phyloP scores from a whole-genome alignment of 2,113 vertebrate species.

The Pantherophis guttatus region DNA sequence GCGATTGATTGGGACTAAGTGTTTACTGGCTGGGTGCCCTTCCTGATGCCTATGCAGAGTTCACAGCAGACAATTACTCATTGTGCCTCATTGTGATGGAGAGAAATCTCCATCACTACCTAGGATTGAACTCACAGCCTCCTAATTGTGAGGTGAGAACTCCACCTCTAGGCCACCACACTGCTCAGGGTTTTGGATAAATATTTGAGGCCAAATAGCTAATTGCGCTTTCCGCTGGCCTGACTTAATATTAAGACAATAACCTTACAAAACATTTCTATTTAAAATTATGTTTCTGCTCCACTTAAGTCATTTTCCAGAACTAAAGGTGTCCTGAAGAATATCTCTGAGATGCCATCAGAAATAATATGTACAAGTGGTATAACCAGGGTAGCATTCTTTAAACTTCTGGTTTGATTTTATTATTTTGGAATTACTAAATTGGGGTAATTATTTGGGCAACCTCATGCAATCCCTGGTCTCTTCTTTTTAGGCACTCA shows the following conservation, averaged over 20 bases:
- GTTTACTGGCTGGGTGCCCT: background rate
- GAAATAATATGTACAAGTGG: background rate
- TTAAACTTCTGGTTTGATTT: background rate
- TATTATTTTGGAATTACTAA: background rate
- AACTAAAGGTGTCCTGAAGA: background rate
- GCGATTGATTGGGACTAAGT: too few species aligned
- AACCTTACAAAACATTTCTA: background rate
- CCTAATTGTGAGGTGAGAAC: background rate
- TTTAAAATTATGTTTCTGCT: background rate
- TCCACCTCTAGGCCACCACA: background rate
- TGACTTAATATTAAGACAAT: background rate
- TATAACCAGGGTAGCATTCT: background rate
- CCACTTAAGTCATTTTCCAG: background rate
- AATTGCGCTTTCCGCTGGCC: background rate
- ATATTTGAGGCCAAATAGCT: background rate
- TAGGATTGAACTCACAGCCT: background rate
- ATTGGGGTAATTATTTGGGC: slow-evolving; percentile 10
- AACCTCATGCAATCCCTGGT: background rate
- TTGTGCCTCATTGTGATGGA: too few species aligned
- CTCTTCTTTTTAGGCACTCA: slow-evolving; percentile 80
- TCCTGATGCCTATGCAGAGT: background rate
- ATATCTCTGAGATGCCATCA: background rate
- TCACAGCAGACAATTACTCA: background rate
- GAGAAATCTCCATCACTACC: background rate
- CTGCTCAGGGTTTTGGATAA: background rate